These are phyloP conservation scores for Anarhynchus alexandrinus DNA, from an alignment of 2,113 vertebrate species.

Conservation along the genomic window DNA sequence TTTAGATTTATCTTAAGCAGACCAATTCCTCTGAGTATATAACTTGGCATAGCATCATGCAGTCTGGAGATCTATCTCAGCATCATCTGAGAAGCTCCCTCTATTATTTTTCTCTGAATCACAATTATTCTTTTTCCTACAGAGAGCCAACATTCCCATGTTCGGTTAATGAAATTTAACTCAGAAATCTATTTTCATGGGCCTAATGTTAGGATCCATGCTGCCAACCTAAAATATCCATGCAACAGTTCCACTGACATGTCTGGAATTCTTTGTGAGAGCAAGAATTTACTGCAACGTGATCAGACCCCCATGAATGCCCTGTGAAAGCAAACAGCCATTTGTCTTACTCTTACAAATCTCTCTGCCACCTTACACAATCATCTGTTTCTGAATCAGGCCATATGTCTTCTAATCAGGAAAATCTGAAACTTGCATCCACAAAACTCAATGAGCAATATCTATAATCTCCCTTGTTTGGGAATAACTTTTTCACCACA, in stretches of 20 bases:
- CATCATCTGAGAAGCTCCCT: neutral
- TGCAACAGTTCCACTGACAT: neutral
- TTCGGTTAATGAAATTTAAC: neutral
- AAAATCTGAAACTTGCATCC: neutral
- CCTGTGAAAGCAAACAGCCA: neutral
- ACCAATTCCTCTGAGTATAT: neutral
- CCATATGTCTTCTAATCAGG: neutral
- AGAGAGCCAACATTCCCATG: neutral
- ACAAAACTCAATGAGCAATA: neutral
- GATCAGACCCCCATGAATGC: accelerated
- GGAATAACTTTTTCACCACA: neutral
- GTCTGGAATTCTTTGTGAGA: neutral
- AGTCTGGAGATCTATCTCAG: neutral
- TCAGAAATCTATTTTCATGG: neutral
- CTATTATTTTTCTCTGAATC: neutral
- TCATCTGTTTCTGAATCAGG: neutral
- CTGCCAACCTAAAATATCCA: neutral
- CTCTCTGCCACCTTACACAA: neutral
- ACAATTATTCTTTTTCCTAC: neutral
- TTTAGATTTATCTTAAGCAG: neutral
- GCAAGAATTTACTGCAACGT: neutral
- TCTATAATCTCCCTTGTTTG: neutral
- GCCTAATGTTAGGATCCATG: neutral
- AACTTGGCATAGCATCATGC: neutral
- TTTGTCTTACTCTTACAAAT: neutral